Conservation (phyloP, 1,140 invertebrate species). For the Drosophila lowei region DNA sequence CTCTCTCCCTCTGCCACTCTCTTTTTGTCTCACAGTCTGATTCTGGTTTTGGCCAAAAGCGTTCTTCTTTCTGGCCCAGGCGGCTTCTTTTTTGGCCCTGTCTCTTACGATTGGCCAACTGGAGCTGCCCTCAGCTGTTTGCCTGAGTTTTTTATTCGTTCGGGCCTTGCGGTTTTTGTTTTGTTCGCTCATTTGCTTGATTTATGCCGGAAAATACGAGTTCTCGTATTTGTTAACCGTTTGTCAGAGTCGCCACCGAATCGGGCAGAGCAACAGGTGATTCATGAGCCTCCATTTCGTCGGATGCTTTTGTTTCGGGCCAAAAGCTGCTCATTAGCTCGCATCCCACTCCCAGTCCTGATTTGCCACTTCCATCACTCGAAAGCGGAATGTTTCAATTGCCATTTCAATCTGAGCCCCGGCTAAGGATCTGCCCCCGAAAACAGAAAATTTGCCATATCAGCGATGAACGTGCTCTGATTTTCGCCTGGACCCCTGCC, state of each 20-base stretch:
- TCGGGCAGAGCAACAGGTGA: constrained; percentile 67
- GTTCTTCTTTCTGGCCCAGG: constrained; percentile 58
- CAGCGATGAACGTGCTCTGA: constrained; percentile 72
- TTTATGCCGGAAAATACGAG: constrained; percentile 68
- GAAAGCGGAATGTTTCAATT: constrained; percentile 31
- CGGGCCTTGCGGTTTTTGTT: constrained; percentile 64
- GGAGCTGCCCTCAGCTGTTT: constrained; percentile 71
- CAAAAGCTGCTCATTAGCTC: constrained; percentile 47
- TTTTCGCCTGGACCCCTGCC: constrained; percentile 34
- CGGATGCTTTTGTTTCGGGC: constrained; percentile 22
- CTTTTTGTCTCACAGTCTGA: constrained; percentile 25
- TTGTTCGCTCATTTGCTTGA: constrained; percentile 67
- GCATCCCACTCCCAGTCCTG: not conserved
- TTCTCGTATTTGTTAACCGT: constrained; percentile 57
- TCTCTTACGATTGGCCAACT: constrained; percentile 68
- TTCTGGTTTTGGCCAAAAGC: constrained; percentile 71
- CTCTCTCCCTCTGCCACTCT: constrained; percentile 39
- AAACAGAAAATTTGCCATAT: constrained; percentile 53
- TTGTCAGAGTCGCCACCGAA: constrained; percentile 27
- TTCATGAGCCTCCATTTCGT: constrained; percentile 63
- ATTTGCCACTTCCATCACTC: constrained; percentile 13
- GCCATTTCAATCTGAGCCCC: constrained; percentile 8
- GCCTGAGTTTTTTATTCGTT: constrained; percentile 43
- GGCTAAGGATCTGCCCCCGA: constrained; percentile 12
- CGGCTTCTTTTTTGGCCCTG: constrained; percentile 50